phyloP scores from a whole-genome alignment of 2,113 vertebrate genomes.

The Bombycilla garrulus region DNA sequence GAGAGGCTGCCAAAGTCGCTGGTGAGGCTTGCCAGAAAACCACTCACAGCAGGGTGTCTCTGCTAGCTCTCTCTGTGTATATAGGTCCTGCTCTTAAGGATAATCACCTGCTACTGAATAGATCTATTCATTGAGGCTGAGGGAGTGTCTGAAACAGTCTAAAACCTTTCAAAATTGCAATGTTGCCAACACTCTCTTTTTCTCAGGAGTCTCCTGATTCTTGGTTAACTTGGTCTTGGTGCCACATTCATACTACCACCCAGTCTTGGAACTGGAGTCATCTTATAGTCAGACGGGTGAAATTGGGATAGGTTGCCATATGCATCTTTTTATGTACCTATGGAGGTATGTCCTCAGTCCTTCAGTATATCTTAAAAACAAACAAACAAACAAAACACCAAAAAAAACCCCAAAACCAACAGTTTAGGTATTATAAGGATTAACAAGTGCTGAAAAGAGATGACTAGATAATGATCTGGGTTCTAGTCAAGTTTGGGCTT shows the following conservation, averaged over 20 bases:
- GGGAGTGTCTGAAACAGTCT: conserved; percentile 1
- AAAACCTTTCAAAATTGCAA: neutral
- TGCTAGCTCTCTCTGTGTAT: neutral
- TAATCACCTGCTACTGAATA: conserved; percentile 41
- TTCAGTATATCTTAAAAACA: neutral
- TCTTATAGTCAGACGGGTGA: neutral
- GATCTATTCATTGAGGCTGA: conserved; percentile 26
- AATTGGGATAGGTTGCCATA: neutral
- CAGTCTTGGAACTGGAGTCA: neutral
- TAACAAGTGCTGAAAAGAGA: neutral
- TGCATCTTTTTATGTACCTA: neutral
- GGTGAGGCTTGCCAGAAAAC: conserved; percentile 8
- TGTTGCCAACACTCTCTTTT: neutral
- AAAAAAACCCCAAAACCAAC: no score
- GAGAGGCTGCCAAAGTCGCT: conserved; percentile 40
- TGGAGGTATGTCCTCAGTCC: neutral
- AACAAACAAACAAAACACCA: no score
- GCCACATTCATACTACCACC: neutral
- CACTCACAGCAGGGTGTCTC: conserved; percentile 12
- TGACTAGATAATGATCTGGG: neutral
- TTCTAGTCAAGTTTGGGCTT: neutral
- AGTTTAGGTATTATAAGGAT: neutral
- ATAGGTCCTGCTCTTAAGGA: conserved; percentile 12
- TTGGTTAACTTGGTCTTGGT: neutral
- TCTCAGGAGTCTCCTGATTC: neutral